phyloP scores from a whole-genome alignment of 2,113 vertebrate species.

The Gyps fulvus region DNA sequence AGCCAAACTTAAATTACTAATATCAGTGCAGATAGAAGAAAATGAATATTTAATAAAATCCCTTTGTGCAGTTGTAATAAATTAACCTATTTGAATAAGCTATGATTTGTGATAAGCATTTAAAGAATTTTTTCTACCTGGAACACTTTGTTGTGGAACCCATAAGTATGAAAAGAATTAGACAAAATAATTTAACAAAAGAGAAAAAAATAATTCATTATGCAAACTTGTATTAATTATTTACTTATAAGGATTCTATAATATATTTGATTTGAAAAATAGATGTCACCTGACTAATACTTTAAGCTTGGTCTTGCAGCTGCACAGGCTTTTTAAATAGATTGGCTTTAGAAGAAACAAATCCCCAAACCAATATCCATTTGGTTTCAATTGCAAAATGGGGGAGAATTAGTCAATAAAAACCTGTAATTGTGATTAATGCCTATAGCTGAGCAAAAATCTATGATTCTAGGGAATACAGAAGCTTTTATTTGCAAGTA shows the following conservation, averaged over 20 bases:
- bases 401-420: not conserved
- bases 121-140: not conserved
- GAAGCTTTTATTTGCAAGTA: not conserved
- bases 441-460: not conserved
- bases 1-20: slow-evolving; percentile 74
- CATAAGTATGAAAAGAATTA: not conserved
- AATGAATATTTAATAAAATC: slow-evolving; percentile 76
- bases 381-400: not conserved
- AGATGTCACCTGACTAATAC: not conserved
- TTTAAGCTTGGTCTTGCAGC: not conserved
- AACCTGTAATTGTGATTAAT: slow-evolving; percentile 21
- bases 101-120: slow-evolving; percentile 59
- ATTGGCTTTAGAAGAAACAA: not conserved
- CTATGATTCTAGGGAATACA: not conserved
- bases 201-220: not conserved
- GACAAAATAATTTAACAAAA: not conserved
- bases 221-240: not conserved
- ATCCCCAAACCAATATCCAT: not conserved
- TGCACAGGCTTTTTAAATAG: not conserved
- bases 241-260: slow-evolving; percentile 3
- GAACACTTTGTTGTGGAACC: not conserved
- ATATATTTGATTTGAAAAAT: not conserved
- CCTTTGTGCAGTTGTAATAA: slow-evolving; percentile 46
- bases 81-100: slow-evolving; percentile 61
- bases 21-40: slow-evolving; percentile 67